Evolutionary conservation across 2,113 vertebrate species (phyloP).

Genomic region (Strigops habroptila): DNA sequence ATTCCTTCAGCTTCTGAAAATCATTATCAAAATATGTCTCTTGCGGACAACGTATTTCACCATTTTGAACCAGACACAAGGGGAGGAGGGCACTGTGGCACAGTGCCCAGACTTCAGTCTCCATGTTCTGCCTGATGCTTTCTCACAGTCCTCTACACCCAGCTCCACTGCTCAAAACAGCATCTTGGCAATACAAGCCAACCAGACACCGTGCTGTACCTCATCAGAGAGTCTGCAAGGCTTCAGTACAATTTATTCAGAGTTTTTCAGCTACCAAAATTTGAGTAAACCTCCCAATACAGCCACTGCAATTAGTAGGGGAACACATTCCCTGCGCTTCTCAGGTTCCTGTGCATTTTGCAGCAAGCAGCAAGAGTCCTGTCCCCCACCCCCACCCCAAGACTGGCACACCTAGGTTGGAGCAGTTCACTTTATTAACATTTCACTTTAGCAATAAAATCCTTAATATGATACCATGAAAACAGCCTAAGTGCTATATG

Average conservation of each 20-base stretch:
- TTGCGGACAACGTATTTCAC: neutral
- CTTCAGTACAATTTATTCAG: neutral
- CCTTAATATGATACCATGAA: neutral
- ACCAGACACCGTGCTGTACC: neutral
- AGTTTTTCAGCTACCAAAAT: neutral
- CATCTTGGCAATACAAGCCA: neutral
- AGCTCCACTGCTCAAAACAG: neutral
- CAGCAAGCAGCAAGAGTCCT: fast-evolving
- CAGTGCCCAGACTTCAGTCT: neutral
- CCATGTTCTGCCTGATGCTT: neutral
- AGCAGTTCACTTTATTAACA: neutral
- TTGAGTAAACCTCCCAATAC: neutral
- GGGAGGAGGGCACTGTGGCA: neutral
- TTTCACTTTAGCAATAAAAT: neutral
- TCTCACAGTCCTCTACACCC: neutral
- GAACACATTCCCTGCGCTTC: neutral
- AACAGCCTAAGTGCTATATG: neutral
- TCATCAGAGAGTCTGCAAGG: neutral
- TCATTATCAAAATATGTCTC: neutral
- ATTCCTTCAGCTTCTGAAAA: neutral
- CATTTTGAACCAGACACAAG: neutral
- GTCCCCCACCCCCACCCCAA: fast-evolving
- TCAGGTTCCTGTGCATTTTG: fast-evolving
- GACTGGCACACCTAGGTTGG: no score
- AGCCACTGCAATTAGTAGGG: fast-evolving